Evolutionary conservation across 1,140 invertebrate genomes (phyloP).

Genomic region (Calycopis cecrops): DNA sequence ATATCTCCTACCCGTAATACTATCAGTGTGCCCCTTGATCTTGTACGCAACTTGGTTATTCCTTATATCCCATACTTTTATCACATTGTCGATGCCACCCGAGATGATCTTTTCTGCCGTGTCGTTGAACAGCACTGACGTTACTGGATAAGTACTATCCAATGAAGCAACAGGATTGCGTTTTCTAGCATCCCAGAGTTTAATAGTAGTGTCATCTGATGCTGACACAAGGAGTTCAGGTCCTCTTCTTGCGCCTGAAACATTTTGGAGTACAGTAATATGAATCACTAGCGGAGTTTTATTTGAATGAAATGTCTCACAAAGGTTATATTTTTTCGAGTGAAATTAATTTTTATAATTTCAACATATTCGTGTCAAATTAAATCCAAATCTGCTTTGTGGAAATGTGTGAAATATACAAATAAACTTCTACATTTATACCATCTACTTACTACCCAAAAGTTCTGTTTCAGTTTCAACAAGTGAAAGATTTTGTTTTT

Average conservation of each 20-base stretch:
- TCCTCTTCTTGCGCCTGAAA: conserved; percentile 85
- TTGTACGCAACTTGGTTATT: conserved; percentile 92
- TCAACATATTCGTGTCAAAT: no score
- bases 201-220: conserved; percentile 95
- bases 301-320: not conserved
- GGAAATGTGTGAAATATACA: no score
- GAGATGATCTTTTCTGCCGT: conserved; percentile 91
- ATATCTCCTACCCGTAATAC: conserved; percentile 85
- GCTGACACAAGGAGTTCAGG: conserved; percentile 93
- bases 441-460: no score
- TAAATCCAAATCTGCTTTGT: no score
- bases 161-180: conserved; percentile 85
- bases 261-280: not conserved
- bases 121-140: conserved; percentile 96
- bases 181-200: conserved; percentile 93
- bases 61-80: conserved; percentile 98
- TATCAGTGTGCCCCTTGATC: conserved; percentile 93
- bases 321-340: no score
- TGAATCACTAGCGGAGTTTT: not conserved
- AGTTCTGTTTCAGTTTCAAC: no score
- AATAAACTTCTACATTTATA: no score
- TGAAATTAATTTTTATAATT: no score
- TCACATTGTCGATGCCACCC: conserved; percentile 97
- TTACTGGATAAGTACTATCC: conserved; percentile 90
- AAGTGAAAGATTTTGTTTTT: no score